These are phyloP conservation scores for Brachymystax lenok DNA, from an alignment of 2,797 vertebrate genomes.

Conservation along the genomic window DNA sequence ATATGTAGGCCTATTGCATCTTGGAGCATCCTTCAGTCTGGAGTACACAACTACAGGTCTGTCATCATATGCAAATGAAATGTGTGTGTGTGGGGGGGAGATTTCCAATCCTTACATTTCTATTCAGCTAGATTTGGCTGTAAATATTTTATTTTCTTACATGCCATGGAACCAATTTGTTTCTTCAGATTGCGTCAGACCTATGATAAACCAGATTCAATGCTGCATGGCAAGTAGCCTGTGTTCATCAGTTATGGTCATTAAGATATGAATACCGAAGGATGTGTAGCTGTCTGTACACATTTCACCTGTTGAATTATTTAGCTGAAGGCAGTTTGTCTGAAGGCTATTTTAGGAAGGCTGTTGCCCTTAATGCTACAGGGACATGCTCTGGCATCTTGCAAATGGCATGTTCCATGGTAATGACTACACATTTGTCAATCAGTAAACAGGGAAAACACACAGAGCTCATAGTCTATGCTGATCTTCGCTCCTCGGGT, in stretches of 20 bases:
- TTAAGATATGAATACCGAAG: not conserved
- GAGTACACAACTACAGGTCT: too few species aligned
- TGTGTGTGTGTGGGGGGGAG: not conserved
- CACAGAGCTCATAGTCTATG: not conserved
- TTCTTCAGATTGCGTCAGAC: not conserved
- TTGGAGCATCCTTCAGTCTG: too few species aligned
- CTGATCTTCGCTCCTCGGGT: not conserved
- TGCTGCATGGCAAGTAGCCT: not conserved
- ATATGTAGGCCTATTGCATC: not conserved
- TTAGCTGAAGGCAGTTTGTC: not conserved
- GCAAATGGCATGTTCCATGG: too few species aligned
- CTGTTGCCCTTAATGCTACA: not conserved
- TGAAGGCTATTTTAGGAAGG: not conserved
- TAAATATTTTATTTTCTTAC: not conserved
- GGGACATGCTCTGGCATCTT: too few species aligned
- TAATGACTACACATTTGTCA: too few species aligned
- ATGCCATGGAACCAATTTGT: not conserved
- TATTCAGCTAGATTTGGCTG: not conserved
- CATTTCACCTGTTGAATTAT: not conserved
- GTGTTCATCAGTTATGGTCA: not conserved
- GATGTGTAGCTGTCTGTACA: not conserved
- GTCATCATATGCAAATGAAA: not conserved
- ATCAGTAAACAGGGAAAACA: not conserved
- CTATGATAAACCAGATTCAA: not conserved
- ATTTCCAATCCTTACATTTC: not conserved